phyloP scores from a whole-genome alignment of 1,140 invertebrate species.

The Ptiloglossa arizonensis region DNA sequence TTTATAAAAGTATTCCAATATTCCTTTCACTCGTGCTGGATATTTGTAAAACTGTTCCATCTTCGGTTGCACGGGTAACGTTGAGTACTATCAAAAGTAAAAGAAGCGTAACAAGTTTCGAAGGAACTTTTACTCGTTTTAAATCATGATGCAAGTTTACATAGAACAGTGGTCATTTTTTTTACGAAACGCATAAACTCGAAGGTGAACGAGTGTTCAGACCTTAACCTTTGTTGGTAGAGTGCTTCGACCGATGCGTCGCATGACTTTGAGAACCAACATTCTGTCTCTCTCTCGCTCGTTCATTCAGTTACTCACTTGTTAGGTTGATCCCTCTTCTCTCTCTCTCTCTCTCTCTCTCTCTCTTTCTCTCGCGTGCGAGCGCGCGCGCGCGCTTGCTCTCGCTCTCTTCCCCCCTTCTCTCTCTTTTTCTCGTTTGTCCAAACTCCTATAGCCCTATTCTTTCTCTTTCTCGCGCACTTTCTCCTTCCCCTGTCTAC shows the following conservation, averaged over 20 bases:
- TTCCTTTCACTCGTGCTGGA: conserved; percentile 23
- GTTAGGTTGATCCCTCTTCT: conserved; percentile 29
- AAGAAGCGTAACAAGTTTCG: conserved; percentile 47
- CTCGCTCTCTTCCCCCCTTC: background rate
- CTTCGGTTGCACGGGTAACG: background rate
- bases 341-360: background rate
- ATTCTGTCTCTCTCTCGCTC: background rate
- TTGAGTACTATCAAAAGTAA: conserved; percentile 36
- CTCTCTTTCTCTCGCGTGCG: no score
- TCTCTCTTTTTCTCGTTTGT: background rate
- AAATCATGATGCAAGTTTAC: conserved; percentile 3
- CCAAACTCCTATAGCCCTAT: conserved; percentile 7
- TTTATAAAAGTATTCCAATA: conserved; percentile 10
- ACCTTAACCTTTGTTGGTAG: conserved; percentile 56
- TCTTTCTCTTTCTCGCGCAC: background rate
- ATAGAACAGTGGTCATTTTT: conserved; percentile 3
- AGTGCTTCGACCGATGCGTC: conserved; percentile 54
- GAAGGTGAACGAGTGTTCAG: conserved; percentile 53
- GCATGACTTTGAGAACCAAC: conserved; percentile 54
- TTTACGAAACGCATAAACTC: conserved; percentile 33
- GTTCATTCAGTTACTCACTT: conserved; percentile 32
- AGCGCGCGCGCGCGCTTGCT: no score
- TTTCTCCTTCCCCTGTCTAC: background rate
- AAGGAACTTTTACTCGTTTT: conserved; percentile 34
- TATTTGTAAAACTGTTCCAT: conserved; percentile 20